Evolutionary conservation across 2,113 vertebrate species (phyloP).

Genomic region (Megaceryle maxima): DNA sequence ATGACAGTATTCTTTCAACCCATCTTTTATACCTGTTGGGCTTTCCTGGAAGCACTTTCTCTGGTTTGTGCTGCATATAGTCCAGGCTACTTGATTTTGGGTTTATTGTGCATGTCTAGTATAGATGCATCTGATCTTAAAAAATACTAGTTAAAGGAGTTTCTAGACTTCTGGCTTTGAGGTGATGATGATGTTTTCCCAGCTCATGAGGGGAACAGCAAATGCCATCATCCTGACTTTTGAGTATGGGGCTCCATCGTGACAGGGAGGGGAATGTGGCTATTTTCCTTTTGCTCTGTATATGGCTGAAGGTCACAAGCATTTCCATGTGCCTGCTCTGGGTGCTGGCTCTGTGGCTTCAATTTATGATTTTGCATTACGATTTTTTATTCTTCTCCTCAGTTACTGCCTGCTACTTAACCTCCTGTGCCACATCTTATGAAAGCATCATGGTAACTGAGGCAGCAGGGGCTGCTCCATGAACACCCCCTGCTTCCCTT

Average conservation of each 20-base stretch:
- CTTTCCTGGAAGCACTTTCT: constrained; percentile 19
- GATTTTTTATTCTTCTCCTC: not conserved
- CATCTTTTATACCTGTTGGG: not conserved
- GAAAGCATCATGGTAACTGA: not conserved
- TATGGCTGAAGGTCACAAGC: rapidly evolving
- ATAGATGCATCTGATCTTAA: not conserved
- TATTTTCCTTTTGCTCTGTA: not conserved
- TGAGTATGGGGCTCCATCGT: not conserved
- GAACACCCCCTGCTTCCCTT: not conserved
- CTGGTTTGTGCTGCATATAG: not conserved
- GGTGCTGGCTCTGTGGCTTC: not conserved
- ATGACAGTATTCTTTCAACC: not conserved
- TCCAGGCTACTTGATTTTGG: not conserved
- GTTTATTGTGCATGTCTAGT: not conserved
- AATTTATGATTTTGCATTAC: not conserved
- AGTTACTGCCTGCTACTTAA: not conserved
- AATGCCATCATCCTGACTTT: not conserved
- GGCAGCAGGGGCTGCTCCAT: not conserved
- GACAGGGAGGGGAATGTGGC: not conserved
- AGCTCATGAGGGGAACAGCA: not conserved
- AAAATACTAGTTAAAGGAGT: not conserved
- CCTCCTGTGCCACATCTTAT: not conserved
- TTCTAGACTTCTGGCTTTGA: not conserved
- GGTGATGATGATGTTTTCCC: not conserved
- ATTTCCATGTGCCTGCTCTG: rapidly evolving